Percentiles rank a stretch among this genome's conserved stretches.
Conservation (phyloP, 2,797 vertebrate species). For the Threskiornis aethiopicus region DNA sequence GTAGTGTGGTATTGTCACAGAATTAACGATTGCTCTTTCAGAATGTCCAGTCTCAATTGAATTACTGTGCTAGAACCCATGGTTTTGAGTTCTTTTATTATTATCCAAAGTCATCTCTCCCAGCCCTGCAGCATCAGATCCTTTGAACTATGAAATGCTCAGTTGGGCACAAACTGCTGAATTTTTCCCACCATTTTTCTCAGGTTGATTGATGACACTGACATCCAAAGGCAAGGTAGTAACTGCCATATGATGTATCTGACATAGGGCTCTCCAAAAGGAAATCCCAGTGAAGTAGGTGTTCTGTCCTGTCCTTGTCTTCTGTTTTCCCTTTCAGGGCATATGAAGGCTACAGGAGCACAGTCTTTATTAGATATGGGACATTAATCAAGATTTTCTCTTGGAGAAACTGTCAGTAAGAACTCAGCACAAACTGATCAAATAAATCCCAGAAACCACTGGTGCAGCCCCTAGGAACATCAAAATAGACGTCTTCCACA, state of each 20-base stretch:
- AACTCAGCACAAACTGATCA: not conserved
- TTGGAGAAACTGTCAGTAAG: not conserved
- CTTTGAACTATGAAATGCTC: not conserved
- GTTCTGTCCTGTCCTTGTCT: not conserved
- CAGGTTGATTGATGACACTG: not conserved
- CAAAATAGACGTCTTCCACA: not conserved
- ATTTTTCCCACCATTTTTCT: not conserved
- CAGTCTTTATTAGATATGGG: not conserved
- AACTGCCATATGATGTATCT: not conserved
- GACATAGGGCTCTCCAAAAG: not conserved
- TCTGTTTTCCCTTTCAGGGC: not conserved
- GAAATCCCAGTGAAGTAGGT: not conserved
- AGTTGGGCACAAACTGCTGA: not conserved
- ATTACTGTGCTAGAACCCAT: not conserved
- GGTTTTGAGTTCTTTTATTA: not conserved
- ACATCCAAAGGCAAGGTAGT: not conserved
- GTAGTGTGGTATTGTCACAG: accelerated
- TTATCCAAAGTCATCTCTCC: not conserved
- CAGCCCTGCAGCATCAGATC: not conserved
- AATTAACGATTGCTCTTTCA: not conserved
- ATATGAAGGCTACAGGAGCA: not conserved
- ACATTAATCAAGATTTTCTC: not conserved
- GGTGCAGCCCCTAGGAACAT: not conserved
- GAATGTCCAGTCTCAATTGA: not conserved
- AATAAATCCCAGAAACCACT: not conserved